These are phyloP conservation scores for Pantelozetes paolii DNA, from an alignment of 2,888 invertebrate genomes.

Conservation along the genomic window DNA sequence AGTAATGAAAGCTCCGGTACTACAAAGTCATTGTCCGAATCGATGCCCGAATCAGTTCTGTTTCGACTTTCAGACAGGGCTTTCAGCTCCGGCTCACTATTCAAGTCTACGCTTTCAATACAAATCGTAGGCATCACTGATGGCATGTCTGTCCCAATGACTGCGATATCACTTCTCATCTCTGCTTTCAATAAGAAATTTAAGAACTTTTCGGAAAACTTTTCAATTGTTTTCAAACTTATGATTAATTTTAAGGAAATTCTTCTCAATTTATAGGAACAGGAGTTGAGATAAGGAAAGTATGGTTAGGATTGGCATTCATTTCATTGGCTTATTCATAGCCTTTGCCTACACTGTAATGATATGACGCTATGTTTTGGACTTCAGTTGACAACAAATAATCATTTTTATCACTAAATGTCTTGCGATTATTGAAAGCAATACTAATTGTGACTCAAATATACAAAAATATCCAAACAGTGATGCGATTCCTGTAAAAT, in stretches of 20 bases:
- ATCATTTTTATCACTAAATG: too few relatives aligned
- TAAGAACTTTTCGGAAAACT: neutral
- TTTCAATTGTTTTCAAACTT: neutral
- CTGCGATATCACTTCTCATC: neutral
- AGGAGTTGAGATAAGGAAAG: neutral
- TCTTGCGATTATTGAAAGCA: too few relatives aligned
- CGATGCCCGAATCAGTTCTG: constrained; percentile 47
- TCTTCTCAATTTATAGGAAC: neutral
- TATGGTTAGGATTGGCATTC: neutral
- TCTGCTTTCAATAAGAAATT: neutral
- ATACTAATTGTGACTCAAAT: too few relatives aligned
- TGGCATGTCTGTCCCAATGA: constrained; percentile 22
- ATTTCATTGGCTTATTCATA: neutral
- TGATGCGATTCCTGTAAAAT: too few relatives aligned
- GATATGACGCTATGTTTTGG: neutral
- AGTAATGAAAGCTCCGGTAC: constrained; percentile 70
- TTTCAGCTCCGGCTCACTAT: constrained; percentile 19
- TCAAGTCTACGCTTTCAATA: neutral
- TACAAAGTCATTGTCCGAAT: constrained; percentile 50
- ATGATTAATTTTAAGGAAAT: neutral
- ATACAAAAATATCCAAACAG: too few relatives aligned
- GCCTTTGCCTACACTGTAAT: neutral
- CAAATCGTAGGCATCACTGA: neutral
- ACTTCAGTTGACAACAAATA: too few relatives aligned
- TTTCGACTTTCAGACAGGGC: constrained; percentile 24